Base-by-base conservation (phyloP, 2,888 invertebrate genomes). In the Pandemis cinnamomeana region DNA sequence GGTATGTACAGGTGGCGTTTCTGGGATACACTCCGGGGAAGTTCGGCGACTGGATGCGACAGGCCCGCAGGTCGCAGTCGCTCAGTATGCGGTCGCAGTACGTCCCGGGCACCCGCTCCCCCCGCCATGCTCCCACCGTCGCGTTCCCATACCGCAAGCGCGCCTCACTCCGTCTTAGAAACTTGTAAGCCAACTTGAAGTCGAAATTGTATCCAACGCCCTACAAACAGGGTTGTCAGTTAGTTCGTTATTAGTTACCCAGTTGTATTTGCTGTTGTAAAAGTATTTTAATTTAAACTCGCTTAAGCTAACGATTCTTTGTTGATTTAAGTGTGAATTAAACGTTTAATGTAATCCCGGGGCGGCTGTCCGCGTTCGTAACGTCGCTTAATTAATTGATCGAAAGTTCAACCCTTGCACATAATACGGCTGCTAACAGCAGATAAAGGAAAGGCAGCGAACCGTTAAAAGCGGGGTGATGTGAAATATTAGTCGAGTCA, bases 1-100 rank as follows among this genome's bases (percentile, higher is more conserved):
- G 95, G 93, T 97, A 97, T 87, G 96, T 96, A 90, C 97, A 97
- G 80, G 97, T 97, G 77, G 98, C 96, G 89, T 98, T 98, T 76
- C 98, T 94, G 6, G 98, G 98, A 90, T 98, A 98, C 79, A 97
- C 96, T 70, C 98, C 98, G 11, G 98, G 98, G 89, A 97, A 98
- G 95, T 98, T 98, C 11, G 98, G 98, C 41, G 98, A 98, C 90
- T 97, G 97, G 76, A 97, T 96, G 77, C 97, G 96, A 90, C 97
- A 97, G 63, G 93, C 93, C 79, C 91, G 89, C 75, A 95, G 95
- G 89, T 96, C 96, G 88, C 97, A 97, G 87, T 96, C 96, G 84
- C 96, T 97, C 82, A 97, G 95, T 81, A 97, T 95, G 83, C 97
- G 95, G 92, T 97, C 97, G 90, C 97, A 97, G 89, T 97, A 97